These are phyloP conservation scores for Eurosta solidaginis DNA, from an alignment of 1,140 invertebrate species.

Conservation along the genomic window DNA sequence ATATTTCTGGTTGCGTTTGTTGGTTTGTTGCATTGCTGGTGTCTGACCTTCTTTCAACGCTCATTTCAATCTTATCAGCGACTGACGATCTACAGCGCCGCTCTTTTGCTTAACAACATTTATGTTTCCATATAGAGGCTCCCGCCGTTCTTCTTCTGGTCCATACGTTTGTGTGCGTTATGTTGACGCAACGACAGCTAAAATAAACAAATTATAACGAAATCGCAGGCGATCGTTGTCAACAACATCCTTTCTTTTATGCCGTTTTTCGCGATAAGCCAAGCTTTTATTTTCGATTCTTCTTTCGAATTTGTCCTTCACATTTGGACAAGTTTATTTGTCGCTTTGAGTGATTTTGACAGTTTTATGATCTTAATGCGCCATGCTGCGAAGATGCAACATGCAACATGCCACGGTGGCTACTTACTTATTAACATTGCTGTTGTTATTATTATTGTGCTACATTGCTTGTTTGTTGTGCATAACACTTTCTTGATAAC, in stretches of 20 bases:
- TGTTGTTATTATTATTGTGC: not conserved
- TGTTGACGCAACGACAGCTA: not conserved
- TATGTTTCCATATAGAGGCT: not conserved
- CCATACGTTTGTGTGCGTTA: not conserved
- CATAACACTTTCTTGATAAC: not conserved
- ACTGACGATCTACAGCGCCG: constrained; percentile 2
- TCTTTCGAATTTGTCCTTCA: not conserved
- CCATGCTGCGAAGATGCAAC: not conserved
- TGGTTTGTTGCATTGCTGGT: not conserved
- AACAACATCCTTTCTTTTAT: not conserved
- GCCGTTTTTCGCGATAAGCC: not conserved
- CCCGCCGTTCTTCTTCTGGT: not conserved
- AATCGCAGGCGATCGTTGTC: not conserved
- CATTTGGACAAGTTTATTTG: constrained; percentile 26
- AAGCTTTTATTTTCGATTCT: not conserved
- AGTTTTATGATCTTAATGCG: constrained; percentile 19
- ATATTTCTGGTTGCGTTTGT: not conserved
- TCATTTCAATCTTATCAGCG: not conserved
- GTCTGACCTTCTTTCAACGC: not conserved
- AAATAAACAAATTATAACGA: constrained; percentile 23
- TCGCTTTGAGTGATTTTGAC: constrained; percentile 26
- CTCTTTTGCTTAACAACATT: not conserved
- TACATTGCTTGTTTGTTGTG: not conserved
- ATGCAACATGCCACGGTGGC: not conserved
- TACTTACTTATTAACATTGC: not conserved